Conservation (phyloP, 2,888 invertebrate genomes). For the Nasonia oneida region DNA sequence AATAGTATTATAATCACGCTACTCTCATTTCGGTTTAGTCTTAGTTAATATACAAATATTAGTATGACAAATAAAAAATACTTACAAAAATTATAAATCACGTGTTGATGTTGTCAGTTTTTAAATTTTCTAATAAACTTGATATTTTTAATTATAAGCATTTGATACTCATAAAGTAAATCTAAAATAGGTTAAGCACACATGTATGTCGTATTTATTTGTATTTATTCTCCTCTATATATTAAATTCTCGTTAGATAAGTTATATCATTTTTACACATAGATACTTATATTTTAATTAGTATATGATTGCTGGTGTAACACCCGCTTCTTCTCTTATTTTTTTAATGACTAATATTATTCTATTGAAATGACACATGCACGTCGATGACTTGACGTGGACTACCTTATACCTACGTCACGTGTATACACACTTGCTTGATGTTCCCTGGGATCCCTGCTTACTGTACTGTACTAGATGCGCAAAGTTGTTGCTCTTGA, state of each 20-base stretch:
- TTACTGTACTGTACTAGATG: not conserved
- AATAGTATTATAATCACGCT: too few species aligned
- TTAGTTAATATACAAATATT: too few species aligned
- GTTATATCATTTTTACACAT: not conserved
- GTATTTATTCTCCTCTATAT: not conserved
- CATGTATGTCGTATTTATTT: not conserved
- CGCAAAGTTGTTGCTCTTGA: not conserved
- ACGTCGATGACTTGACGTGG: constrained; percentile 8
- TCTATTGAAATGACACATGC: not conserved
- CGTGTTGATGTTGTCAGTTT: not conserved
- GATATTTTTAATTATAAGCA: not conserved
- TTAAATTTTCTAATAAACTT: not conserved
- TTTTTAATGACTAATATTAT: not conserved
- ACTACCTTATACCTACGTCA: constrained; percentile 1
- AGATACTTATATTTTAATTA: too few species aligned
- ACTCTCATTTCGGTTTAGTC: too few species aligned
- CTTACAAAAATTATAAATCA: not conserved
- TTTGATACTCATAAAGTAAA: not conserved
- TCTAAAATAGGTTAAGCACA: not conserved
- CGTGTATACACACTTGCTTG: not conserved
- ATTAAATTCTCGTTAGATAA: not conserved
- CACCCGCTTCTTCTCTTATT: not conserved
- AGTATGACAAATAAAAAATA: not conserved
- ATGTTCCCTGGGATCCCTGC: not conserved
- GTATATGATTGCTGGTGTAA: not conserved